Evolutionary conservation across 2,888 invertebrate genomes (phyloP), one percentile per base, ranked within the genome.

Genomic region (Leptinotarsa juncta): DNA sequence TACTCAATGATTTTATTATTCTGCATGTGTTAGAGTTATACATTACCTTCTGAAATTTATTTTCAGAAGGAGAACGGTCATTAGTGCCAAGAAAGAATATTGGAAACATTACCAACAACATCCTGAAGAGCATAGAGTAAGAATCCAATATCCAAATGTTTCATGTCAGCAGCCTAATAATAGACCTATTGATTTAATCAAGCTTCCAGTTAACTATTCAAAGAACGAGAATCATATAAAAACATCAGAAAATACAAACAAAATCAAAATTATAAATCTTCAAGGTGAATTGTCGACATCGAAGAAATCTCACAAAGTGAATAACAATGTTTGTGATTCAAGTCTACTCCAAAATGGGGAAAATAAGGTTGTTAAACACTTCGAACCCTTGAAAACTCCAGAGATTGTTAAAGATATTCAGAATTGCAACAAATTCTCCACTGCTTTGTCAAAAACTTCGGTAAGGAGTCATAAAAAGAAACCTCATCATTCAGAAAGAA

Each of bases 171-270:
- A 62, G n/a, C 32, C 62, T n/a, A 62, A 62, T 12, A 62, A 7
- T 42, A 42, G 32, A 42, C 32, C 62, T 18, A 3, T 16, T 18
- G 62, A n/a, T 32, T 32, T 3, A 7, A 16, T 5, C 7, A 62
- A 42, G n/a, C 62, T 32, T 12, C 57, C 57, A 12, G 18, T 62
- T 62, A 5, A 10, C 42, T 62, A 62, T 62, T 42, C 62, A 62
- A 42, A 3, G 5, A 42, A 62, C 12, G 42, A n/a, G 16, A 26
- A 26, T 32, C 15, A 62, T 20, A 42, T 3, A 5, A 15, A 42
- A 42, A 42, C 42, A 42, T 42, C 42, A 42, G 10, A 42, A 42
- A 3, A 42, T 10, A 12, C 42, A 42, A 42, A 42, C 10, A 42
- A 42, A 42, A 42, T 42, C 18, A 18, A 23, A 57, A 57, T 4